A percentile compares a stretch with the other conserved stretches of the same genome.
These are phyloP conservation scores for Toxotes jaculatrix DNA, from an alignment of 2,113 vertebrate species.

Conservation along the genomic window DNA sequence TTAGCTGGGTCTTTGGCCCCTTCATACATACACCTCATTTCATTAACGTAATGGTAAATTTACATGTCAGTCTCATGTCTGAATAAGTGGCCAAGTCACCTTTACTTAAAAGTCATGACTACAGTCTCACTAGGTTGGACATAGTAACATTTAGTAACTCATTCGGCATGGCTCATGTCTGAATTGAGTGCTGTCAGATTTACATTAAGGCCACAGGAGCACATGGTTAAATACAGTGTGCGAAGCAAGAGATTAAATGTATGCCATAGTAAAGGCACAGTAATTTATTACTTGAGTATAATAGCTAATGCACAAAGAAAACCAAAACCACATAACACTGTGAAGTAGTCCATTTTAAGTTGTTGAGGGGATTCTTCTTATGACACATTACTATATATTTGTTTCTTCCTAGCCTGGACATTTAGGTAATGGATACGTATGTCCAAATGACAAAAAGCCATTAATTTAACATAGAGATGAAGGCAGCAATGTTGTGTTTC, in stretches of 20 bases:
- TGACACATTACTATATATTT: not conserved
- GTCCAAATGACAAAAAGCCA: not conserved
- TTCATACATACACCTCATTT: not conserved
- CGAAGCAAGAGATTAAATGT: not conserved
- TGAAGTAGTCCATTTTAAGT: not conserved
- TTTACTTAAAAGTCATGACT: not conserved
- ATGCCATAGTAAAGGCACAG: not conserved
- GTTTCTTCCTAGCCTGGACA: no score
- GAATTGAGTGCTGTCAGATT: not conserved
- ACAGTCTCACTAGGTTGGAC: not conserved
- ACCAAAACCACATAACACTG: not conserved
- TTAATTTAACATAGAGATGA: not conserved
- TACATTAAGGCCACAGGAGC: not conserved
- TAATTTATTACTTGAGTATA: not conserved
- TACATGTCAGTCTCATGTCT: not conserved
- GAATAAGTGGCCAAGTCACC: not conserved
- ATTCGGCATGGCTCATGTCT: not conserved
- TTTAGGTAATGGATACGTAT: no score
- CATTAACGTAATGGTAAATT: not conserved
- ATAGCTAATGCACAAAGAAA: not conserved
- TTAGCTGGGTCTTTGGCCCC: not conserved
- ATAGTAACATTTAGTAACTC: not conserved
- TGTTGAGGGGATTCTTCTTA: not conserved
- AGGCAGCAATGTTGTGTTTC: not conserved
- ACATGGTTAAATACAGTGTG: not conserved